These are phyloP conservation scores for Drosophila micromelanica DNA, from an alignment of 1,140 invertebrate genomes.

Conservation along the genomic window DNA sequence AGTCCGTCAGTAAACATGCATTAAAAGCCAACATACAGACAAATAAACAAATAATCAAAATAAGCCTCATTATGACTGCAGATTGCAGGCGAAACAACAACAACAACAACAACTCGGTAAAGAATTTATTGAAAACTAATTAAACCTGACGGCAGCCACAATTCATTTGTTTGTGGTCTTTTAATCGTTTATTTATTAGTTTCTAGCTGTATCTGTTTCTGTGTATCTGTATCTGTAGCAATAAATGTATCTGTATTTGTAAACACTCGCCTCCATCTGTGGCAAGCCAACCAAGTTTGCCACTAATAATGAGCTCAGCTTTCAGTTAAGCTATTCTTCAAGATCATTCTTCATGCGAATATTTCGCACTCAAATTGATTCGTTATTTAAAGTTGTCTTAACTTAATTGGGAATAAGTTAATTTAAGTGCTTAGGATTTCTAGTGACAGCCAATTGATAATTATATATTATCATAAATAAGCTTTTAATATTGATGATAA, in stretches of 20 bases:
- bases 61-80: constrained; percentile 76
- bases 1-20: constrained; percentile 64
- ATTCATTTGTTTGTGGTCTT: constrained; percentile 52
- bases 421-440: constrained; percentile 23
- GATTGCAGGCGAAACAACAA: constrained; percentile 34
- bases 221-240: constrained; percentile 9
- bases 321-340: constrained; percentile 4
- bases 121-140: constrained; percentile 71
- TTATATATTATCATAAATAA: too few species aligned
- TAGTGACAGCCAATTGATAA: constrained; percentile 6
- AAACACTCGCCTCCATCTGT: neutral
- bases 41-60: constrained; percentile 75
- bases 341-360: constrained; percentile 5
- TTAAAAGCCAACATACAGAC: constrained; percentile 43
- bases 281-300: neutral
- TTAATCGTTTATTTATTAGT: constrained; percentile 77
- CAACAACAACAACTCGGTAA: constrained; percentile 18
- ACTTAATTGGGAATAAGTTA: constrained; percentile 16
- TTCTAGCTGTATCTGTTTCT: neutral
- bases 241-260: constrained; percentile 10
- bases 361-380: constrained; percentile 19
- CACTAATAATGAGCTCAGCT: constrained; percentile 26
- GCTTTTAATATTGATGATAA: too few species aligned
- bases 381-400: neutral
- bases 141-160: constrained; percentile 65